Evolutionary conservation across 2,888 invertebrate species (phyloP).

Genomic region (Actias luna): DNA sequence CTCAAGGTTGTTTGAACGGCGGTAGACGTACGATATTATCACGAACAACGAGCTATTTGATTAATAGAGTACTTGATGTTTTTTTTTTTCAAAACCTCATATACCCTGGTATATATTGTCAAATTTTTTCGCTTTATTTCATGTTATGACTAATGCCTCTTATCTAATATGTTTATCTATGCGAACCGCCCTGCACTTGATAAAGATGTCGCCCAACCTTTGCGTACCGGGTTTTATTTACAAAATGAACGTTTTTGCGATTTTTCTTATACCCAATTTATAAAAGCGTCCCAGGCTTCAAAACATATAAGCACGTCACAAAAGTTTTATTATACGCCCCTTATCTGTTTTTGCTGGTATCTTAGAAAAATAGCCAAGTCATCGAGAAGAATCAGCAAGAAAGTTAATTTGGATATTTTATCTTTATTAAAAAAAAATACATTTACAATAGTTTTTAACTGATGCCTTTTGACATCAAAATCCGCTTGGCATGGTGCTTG

Average conservation of each 20-base stretch:
- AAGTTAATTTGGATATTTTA: too few species aligned
- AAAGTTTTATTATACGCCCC: not conserved
- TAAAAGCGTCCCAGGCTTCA: not conserved
- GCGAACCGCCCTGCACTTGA: not conserved
- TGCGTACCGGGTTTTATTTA: not conserved
- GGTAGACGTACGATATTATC: not conserved
- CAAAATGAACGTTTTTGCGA: not conserved
- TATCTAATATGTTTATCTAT: not conserved
- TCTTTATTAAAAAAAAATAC: too few species aligned
- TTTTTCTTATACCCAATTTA: not conserved
- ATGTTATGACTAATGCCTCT: not conserved
- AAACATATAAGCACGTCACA: not conserved
- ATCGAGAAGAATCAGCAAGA: too few species aligned
- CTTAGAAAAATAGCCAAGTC: too few species aligned
- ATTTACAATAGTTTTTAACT: too few species aligned
- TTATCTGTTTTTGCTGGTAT: not conserved
- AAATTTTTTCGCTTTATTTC: not conserved
- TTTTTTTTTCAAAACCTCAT: not conserved
- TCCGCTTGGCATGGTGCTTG: too few species aligned
- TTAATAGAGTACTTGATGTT: not conserved
- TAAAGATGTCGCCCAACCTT: not conserved
- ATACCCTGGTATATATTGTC: not conserved
- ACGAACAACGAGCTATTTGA: not conserved
- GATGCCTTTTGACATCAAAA: too few species aligned
- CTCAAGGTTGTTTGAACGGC: conserved; percentile 5